Conservation (phyloP, 2,797 vertebrate species). For the Chloroceryle amazona region DNA sequence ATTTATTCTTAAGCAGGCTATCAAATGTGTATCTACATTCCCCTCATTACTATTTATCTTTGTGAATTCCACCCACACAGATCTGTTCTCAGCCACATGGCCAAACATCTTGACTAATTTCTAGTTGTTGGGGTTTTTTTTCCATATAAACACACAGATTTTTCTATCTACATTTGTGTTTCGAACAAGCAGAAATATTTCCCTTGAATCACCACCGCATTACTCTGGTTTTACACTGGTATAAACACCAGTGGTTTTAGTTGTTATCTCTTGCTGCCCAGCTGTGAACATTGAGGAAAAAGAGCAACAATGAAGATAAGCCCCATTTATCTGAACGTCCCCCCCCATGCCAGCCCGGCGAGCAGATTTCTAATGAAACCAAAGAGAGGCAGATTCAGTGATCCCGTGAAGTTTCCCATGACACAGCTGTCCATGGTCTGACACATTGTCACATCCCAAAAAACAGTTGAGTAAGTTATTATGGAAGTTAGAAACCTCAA, state of each 20-base stretch:
- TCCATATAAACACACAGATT: slow-evolving; percentile 8
- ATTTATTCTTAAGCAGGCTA: slow-evolving; percentile 1
- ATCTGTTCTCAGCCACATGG: slow-evolving; percentile 23
- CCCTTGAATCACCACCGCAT: slow-evolving; percentile 25
- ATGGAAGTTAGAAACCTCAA: slow-evolving; percentile 58
- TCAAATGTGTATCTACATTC: slow-evolving; percentile 1
- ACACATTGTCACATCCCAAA: background rate
- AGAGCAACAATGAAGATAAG: slow-evolving; percentile 35
- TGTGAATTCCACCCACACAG: background rate
- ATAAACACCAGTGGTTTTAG: slow-evolving; percentile 46
- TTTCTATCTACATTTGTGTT: slow-evolving; percentile 23
- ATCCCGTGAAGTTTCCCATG: background rate
- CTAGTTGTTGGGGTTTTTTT: background rate
- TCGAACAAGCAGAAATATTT: slow-evolving; percentile 38
- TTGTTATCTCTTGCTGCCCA: slow-evolving; percentile 30
- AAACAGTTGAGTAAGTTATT: slow-evolving; percentile 1
- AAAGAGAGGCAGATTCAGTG: background rate
- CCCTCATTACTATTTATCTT: background rate
- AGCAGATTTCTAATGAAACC: background rate
- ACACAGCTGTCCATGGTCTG: background rate
- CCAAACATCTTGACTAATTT: slow-evolving; percentile 38
- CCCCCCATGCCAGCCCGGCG: background rate
- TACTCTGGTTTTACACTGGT: slow-evolving; percentile 23
- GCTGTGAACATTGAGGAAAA: slow-evolving; percentile 9
- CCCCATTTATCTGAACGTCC: background rate